These are phyloP conservation scores for Cephonodes hylas DNA, from an alignment of 2,888 invertebrate genomes.

Conservation along the genomic window DNA sequence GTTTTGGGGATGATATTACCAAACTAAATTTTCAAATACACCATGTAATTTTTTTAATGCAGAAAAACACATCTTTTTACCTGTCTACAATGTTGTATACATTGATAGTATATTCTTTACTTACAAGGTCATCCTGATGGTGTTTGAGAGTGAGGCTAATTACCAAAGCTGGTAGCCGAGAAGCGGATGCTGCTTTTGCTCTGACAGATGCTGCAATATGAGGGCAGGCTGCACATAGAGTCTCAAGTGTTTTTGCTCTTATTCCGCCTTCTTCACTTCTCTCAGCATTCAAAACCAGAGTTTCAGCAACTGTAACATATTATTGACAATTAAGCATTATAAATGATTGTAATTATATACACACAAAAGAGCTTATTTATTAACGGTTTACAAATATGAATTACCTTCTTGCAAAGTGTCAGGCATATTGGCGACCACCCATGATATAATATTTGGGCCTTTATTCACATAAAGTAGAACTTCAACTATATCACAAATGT, in stretches of 20 bases:
- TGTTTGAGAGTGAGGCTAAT: slow-evolving; percentile 89
- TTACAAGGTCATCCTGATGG: slow-evolving; percentile 82
- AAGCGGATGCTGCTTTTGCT: slow-evolving; percentile 93
- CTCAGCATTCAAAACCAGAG: slow-evolving; percentile 92
- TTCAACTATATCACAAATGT: slow-evolving; percentile 91
- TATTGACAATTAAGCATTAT: not conserved
- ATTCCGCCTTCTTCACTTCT: slow-evolving; percentile 92
- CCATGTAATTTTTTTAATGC: no score
- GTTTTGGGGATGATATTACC: no score
- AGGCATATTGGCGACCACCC: slow-evolving; percentile 96
- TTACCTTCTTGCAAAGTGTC: slow-evolving; percentile 94
- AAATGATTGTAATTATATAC: no score
- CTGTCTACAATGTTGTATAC: no score
- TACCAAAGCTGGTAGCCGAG: slow-evolving; percentile 94
- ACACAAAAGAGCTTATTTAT: no score
- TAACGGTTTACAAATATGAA: no score
- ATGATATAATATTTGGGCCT: slow-evolving; percentile 93
- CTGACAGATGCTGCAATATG: slow-evolving; percentile 91
- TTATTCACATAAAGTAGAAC: slow-evolving; percentile 94
- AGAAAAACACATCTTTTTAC: not conserved
- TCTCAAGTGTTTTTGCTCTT: slow-evolving; percentile 89
- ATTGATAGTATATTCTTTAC: slow-evolving; percentile 16
- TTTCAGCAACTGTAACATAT: slow-evolving; percentile 85
- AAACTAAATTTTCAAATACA: no score
- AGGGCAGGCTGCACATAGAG: slow-evolving; percentile 94